A percentile compares a stretch with the other conserved stretches of the same genome.
Conservation (phyloP, 1,140 invertebrate genomes). For the Coboldia fuscipes region DNA sequence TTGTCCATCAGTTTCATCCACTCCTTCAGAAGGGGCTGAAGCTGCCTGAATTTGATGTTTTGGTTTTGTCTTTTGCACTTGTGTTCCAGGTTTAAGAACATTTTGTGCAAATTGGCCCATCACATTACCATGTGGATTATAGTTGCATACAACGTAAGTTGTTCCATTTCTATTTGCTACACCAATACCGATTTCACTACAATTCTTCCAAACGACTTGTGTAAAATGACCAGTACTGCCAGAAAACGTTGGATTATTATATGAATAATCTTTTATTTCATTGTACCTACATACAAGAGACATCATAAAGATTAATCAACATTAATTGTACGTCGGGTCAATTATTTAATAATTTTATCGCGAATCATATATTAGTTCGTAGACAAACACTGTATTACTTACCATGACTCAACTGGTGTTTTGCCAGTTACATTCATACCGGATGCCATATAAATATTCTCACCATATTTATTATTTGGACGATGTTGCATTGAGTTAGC, state of each 20-base stretch:
- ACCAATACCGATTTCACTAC: slow-evolving; percentile 41
- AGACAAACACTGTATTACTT: too few relatives aligned
- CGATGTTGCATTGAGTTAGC: slow-evolving; percentile 47
- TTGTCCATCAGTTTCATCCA: too few relatives aligned
- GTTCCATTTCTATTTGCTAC: slow-evolving; percentile 30
- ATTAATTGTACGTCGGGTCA: too few relatives aligned
- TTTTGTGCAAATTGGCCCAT: slow-evolving; percentile 39
- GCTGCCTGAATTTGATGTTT: not conserved
- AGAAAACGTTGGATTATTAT: slow-evolving; percentile 24
- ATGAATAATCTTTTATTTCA: slow-evolving; percentile 38
- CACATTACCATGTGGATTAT: slow-evolving; percentile 49
- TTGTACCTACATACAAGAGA: slow-evolving; percentile 43
- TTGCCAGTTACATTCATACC: slow-evolving; percentile 39
- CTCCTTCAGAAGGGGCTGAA: not conserved
- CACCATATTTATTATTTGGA: slow-evolving; percentile 32
- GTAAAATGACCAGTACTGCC: slow-evolving; percentile 32
- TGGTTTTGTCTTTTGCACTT: too few relatives aligned
- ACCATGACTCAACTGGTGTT: too few relatives aligned
- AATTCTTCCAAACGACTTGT: slow-evolving; percentile 44
- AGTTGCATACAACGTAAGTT: slow-evolving; percentile 43
- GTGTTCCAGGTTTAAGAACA: too few relatives aligned
- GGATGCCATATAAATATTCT: slow-evolving; percentile 39
- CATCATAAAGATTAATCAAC: slow-evolving; percentile 37
- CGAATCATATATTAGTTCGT: too few relatives aligned
- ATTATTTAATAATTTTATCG: too few relatives aligned